These are phyloP conservation scores for Drosophila chauvacae DNA, from an alignment of 1,140 invertebrate genomes.

Conservation along the genomic window DNA sequence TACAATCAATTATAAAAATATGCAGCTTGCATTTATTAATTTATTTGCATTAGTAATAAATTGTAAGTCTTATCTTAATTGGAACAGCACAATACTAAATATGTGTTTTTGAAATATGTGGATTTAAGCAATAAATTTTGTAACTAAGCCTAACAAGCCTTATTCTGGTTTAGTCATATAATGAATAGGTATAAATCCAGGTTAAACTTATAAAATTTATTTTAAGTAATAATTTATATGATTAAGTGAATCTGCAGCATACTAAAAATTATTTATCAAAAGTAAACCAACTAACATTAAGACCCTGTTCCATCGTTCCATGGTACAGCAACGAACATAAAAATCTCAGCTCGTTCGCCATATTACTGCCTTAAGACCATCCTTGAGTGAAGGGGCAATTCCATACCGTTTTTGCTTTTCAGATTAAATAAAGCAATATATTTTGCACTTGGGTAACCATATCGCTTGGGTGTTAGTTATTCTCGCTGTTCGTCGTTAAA, in stretches of 20 bases:
- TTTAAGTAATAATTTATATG: not conserved
- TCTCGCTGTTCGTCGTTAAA: constrained; percentile 19
- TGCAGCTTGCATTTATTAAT: not conserved
- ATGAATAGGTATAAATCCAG: not conserved
- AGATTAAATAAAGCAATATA: constrained; percentile 24
- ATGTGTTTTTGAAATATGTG: not conserved
- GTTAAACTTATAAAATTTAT: not conserved
- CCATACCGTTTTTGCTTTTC: not conserved
- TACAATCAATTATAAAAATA: not conserved
- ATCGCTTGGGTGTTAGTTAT: constrained; percentile 26
- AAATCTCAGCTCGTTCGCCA: not conserved
- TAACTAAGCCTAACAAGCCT: not conserved
- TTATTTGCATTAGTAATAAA: not conserved
- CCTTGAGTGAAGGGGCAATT: constrained; percentile 3
- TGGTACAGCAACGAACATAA: not conserved
- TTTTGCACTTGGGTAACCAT: constrained; percentile 14
- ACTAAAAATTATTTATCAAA: not conserved
- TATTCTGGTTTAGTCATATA: not conserved
- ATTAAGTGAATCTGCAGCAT: not conserved
- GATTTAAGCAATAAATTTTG: not conserved
- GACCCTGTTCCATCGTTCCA: not conserved
- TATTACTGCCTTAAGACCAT: not conserved
- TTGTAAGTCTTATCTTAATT: not conserved
- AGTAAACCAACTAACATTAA: not conserved
- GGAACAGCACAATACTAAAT: not conserved